Percentiles rank a stretch among this genome's conserved stretches.
Evolutionary conservation across 1,140 invertebrate genomes (phyloP).

Genomic region (Cydia fagiglandana): DNA sequence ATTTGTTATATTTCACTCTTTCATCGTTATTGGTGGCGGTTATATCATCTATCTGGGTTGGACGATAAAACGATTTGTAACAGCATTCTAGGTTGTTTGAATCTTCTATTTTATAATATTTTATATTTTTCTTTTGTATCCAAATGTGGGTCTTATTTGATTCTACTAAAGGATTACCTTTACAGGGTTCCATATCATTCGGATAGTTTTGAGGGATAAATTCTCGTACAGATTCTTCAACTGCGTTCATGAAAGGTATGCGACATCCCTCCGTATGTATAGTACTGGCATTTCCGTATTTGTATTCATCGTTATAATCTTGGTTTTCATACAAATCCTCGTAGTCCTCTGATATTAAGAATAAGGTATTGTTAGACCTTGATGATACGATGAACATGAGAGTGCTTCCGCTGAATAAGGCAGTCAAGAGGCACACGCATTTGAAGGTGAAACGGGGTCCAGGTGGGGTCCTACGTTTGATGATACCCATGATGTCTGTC

Average conservation of each 20-base stretch:
- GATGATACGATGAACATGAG: conserved; percentile 3
- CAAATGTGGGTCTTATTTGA: conserved; percentile 23
- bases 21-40: neutral
- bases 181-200: neutral
- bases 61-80: conserved; percentile 21
- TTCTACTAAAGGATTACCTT: conserved; percentile 6
- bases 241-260: conserved; percentile 1
- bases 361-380: neutral
- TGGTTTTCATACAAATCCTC: neutral
- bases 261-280: conserved; percentile 13
- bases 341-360: conserved; percentile 5
- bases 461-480: neutral
- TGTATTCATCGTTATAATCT: neutral
- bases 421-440: neutral
- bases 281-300: neutral
- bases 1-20: conserved; percentile 12
- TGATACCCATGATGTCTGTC: conserved; percentile 9
- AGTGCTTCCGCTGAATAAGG: neutral
- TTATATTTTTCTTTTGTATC: conserved; percentile 1
- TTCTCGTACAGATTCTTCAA: neutral
- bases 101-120: conserved; percentile 5
- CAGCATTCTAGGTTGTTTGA: neutral
- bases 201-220: neutral
- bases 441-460: neutral
- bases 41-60: conserved; percentile 10